These are phyloP conservation scores for Gobio gobio DNA, from an alignment of 2,113 vertebrate species.

Conservation along the genomic window DNA sequence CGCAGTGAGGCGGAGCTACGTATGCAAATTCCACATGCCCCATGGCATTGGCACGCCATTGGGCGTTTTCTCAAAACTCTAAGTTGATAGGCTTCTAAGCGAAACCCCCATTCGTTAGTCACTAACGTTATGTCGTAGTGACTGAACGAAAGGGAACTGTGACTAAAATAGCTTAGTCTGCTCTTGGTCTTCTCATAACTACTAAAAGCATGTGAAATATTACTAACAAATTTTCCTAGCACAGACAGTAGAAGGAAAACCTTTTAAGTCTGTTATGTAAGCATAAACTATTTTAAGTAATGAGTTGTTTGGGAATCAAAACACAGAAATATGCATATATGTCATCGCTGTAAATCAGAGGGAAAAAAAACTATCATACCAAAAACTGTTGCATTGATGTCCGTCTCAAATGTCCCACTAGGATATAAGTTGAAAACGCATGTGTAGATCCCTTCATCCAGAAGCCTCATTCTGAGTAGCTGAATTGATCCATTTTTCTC, in stretches of 20 bases:
- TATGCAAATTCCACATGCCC: too few species aligned
- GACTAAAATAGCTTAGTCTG: background rate
- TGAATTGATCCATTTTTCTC: constrained; percentile 52
- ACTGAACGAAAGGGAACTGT: too few species aligned
- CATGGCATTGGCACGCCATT: too few species aligned
- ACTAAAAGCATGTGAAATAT: background rate
- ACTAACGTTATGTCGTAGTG: too few species aligned
- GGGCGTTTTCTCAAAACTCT: too few species aligned
- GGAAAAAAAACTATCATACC: constrained; percentile 52
- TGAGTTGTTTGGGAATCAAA: background rate
- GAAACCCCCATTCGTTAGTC: too few species aligned
- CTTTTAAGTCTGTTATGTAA: background rate
- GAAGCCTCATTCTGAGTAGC: constrained; percentile 34
- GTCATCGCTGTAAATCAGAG: background rate
- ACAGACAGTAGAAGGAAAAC: background rate
- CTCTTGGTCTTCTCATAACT: background rate
- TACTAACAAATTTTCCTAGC: background rate
- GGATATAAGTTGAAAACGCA: constrained; percentile 64
- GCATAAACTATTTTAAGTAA: background rate
- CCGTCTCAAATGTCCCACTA: constrained; percentile 41
- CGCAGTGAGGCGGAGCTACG: too few species aligned
- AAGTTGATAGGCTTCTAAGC: too few species aligned
- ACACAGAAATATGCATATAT: too few species aligned
- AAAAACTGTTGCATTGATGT: constrained; percentile 33
- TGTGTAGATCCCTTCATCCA: constrained; percentile 64